Evolutionary conservation across 2,888 invertebrate species (phyloP).

Genomic region (Caenorhabditis uteleia): DNA sequence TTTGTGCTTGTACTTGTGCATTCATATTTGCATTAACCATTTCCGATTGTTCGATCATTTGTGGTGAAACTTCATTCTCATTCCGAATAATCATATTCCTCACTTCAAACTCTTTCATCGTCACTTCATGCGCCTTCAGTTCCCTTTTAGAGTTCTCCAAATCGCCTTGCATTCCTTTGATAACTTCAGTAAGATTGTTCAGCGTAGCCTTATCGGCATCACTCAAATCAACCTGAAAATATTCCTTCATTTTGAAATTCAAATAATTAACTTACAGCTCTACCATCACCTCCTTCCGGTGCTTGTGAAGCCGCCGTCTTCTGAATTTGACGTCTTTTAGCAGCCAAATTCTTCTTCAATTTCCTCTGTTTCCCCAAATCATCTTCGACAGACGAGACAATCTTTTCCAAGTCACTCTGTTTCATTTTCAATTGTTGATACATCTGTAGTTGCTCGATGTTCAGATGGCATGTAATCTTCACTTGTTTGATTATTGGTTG

Average conservation of each 20-base stretch:
- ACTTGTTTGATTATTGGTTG: slow-evolving; percentile 16
- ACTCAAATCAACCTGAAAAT: slow-evolving; percentile 40
- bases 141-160: slow-evolving; percentile 44
- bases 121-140: slow-evolving; percentile 31
- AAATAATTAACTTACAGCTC: too few relatives aligned
- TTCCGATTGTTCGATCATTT: slow-evolving; percentile 14
- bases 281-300: slow-evolving; percentile 29
- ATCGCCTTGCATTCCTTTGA: slow-evolving; percentile 37
- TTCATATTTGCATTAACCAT: too few relatives aligned
- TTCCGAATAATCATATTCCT: slow-evolving; percentile 17
- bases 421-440: slow-evolving; percentile 16
- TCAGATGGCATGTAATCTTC: slow-evolving; percentile 13
- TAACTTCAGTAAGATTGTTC: slow-evolving; percentile 21
- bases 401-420: slow-evolving; percentile 16
- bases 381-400: slow-evolving; percentile 7
- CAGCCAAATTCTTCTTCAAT: slow-evolving; percentile 64
- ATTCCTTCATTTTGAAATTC: too few relatives aligned
- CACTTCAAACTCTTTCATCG: slow-evolving; percentile 35
- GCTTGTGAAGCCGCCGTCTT: slow-evolving; percentile 38
- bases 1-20: slow-evolving; percentile 1
- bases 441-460: slow-evolving; percentile 5
- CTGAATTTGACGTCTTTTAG: slow-evolving; percentile 55
- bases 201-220: slow-evolving; percentile 36
- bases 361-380: slow-evolving; percentile 48
- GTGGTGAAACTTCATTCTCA: slow-evolving; percentile 16